phyloP scores from a whole-genome alignment of 2,113 vertebrate genomes.

The Xiphorhynchus elegans region DNA sequence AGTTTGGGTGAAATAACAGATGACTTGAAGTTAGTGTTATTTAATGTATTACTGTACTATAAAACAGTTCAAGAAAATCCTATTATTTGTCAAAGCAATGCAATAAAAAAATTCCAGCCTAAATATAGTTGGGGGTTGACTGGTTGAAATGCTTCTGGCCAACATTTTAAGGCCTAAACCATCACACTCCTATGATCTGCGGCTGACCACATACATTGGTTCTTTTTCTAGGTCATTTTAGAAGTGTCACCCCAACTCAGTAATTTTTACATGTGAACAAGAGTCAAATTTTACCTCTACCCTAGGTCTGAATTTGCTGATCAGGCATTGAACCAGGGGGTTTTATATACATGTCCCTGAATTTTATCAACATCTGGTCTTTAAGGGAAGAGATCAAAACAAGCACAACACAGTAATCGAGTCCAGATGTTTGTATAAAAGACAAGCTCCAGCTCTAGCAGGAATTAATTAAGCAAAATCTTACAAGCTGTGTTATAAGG shows the following conservation, averaged over 20 bases:
- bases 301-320: neutral
- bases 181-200: neutral
- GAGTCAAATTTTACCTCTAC: neutral
- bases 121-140: neutral
- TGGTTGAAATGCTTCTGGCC: neutral
- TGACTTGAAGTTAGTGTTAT: neutral
- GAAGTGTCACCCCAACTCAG: neutral
- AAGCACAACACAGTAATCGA: neutral
- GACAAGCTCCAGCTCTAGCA: slow-evolving; percentile 33
- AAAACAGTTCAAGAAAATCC: neutral
- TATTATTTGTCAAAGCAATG: neutral
- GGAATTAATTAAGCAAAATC: slow-evolving; percentile 45
- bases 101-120: neutral
- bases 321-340: neutral
- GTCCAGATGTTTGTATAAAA: slow-evolving; percentile 47
- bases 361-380: slow-evolving; percentile 38
- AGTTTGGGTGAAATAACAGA: neutral
- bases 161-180: neutral
- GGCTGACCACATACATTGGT: neutral
- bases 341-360: neutral
- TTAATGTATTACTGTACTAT: neutral
- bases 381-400: slow-evolving; percentile 6
- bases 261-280: neutral
- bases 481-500: slow-evolving; percentile 1
- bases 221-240: neutral